Percentiles rank a stretch among this genome's conserved stretches.
Conservation (phyloP, 2,113 vertebrate genomes). For the Chaetura pelagica region DNA sequence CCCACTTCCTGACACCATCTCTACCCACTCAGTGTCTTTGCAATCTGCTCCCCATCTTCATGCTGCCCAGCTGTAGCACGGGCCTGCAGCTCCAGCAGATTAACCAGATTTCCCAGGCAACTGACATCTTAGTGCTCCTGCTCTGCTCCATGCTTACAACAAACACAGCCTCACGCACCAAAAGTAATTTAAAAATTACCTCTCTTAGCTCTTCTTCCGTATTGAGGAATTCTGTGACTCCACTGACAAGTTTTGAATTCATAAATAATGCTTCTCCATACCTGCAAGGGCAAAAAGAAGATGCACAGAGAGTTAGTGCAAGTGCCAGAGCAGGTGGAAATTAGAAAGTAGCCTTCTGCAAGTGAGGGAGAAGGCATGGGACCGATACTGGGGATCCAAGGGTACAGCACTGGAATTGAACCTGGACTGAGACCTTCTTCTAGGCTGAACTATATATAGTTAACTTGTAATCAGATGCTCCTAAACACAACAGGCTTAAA, state of each 20-base stretch:
- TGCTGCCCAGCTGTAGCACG: not conserved
- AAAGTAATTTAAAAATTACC: conserved; percentile 77
- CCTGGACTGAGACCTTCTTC: not conserved
- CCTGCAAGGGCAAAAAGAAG: conserved; percentile 73
- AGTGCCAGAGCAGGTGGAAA: not conserved
- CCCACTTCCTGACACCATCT: not conserved
- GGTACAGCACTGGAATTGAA: not conserved
- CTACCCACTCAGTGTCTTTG: not conserved
- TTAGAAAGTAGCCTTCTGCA: not conserved
- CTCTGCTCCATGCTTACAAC: not conserved
- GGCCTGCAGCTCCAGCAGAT: not conserved
- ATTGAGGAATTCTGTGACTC: conserved; percentile 97
- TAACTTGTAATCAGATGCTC: not conserved
- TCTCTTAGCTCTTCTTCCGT: conserved; percentile 91
- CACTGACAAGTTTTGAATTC: conserved; percentile 96
- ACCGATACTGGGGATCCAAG: not conserved
- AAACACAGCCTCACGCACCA: not conserved
- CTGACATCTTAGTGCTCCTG: not conserved
- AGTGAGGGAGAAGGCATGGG: not conserved
- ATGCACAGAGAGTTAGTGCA: not conserved
- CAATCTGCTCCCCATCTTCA: not conserved
- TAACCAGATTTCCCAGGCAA: not conserved
- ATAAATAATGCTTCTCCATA: conserved; percentile 98
- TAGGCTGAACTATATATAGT: not conserved
- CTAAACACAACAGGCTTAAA: not conserved